phyloP scores from a whole-genome alignment of 2,797 vertebrate genomes.

The Columba guinea region DNA sequence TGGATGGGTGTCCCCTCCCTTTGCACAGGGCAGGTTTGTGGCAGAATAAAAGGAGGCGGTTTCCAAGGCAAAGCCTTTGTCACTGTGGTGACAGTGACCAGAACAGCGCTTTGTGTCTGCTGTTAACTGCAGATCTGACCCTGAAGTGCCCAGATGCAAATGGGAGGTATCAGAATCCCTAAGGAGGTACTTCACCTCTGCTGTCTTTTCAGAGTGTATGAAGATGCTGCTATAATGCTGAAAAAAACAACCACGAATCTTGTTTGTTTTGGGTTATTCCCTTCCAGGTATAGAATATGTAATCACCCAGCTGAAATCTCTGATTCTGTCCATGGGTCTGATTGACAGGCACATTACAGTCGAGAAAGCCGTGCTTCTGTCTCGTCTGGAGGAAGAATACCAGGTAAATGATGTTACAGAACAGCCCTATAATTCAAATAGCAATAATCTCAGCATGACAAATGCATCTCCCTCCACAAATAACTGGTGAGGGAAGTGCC shows the following conservation, averaged over 20 bases:
- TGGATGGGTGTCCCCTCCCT: not conserved
- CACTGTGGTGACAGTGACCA: not conserved
- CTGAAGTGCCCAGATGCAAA: not conserved
- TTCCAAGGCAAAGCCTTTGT: not conserved
- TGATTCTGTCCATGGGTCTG: constrained; percentile 88
- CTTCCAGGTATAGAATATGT: constrained; percentile 91
- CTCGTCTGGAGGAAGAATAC: constrained; percentile 94
- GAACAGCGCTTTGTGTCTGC: not conserved
- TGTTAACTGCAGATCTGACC: not conserved
- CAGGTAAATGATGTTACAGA: constrained; percentile 83
- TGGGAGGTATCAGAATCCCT: not conserved
- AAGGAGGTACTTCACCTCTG: not conserved
- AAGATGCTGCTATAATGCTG: not conserved
- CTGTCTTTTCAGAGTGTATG: not conserved
- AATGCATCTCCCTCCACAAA: constrained; percentile 32
- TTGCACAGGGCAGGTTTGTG: not conserved
- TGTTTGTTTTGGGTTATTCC: constrained; percentile 37
- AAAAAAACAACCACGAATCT: not conserved
- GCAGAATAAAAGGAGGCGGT: not conserved
- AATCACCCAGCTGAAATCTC: constrained; percentile 93
- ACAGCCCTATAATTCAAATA: constrained; percentile 53
- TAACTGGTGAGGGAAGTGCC: constrained; percentile 14
- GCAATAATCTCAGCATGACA: constrained; percentile 52
- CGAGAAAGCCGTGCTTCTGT: constrained; percentile 91
- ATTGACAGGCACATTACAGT: constrained; percentile 90